Evolutionary conservation across 2,113 vertebrate genomes (phyloP).

Genomic region (Hippocampus zosterae): DNA sequence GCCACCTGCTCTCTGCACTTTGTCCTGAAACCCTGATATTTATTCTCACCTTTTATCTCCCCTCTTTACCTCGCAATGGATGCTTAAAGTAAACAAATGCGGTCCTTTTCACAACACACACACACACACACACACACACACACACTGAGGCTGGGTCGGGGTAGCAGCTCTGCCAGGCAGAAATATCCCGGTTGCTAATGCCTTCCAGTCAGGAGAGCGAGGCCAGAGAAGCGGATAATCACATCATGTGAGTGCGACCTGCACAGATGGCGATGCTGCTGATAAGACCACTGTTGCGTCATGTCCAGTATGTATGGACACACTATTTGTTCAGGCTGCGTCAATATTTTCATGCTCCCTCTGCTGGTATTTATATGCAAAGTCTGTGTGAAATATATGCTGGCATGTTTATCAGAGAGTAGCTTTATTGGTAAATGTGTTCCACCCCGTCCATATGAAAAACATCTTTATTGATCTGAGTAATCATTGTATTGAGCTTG

Average conservation of each 20-base stretch:
- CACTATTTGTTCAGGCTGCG: neutral
- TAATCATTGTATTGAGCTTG: conserved; percentile 38
- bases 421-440: conserved; percentile 26
- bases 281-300: conserved; percentile 1
- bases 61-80: neutral
- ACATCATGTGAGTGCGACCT: conserved; percentile 63
- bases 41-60: neutral
- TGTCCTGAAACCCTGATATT: neutral
- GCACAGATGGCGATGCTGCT: conserved; percentile 39
- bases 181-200: conserved; percentile 73
- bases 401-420: conserved; percentile 14
- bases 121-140: neutral
- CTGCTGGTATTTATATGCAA: conserved; percentile 14
- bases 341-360: neutral
- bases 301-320: neutral
- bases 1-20: neutral
- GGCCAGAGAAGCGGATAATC: conserved; percentile 71
- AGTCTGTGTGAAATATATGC: neutral
- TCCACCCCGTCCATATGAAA: conserved; percentile 30
- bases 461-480: conserved; percentile 45
- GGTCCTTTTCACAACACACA: conserved; percentile 7
- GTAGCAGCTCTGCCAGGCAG: conserved; percentile 60
- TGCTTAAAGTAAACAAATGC: neutral
- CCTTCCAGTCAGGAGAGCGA: conserved; percentile 58
- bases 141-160: conserved; percentile 11